Percentiles rank a stretch among this genome's conserved stretches.
These are phyloP conservation scores for Tribolium castaneum DNA, from an alignment of 1,140 invertebrate genomes.

Conservation along the genomic window DNA sequence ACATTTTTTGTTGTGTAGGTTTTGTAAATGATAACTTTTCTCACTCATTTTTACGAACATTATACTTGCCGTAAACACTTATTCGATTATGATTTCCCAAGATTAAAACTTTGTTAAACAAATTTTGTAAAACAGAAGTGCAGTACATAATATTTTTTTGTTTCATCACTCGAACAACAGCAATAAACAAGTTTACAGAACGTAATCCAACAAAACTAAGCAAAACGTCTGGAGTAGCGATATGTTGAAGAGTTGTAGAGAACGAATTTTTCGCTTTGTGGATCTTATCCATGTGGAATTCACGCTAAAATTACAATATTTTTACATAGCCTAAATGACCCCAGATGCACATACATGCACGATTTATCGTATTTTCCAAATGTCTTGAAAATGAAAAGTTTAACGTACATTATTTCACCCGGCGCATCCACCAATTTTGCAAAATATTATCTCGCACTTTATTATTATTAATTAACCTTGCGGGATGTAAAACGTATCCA, in stretches of 20 bases:
- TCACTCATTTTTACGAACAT: too few species aligned
- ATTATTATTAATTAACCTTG: too few species aligned
- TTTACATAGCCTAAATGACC: conserved; percentile 27
- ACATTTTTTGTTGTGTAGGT: too few species aligned
- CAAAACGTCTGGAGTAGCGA: neutral
- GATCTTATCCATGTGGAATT: conserved; percentile 33
- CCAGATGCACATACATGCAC: conserved; percentile 12
- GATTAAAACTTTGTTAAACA: too few species aligned
- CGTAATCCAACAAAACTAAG: neutral
- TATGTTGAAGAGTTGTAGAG: conserved; percentile 21
- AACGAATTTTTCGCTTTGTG: conserved; percentile 20
- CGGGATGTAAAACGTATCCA: too few species aligned
- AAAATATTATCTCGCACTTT: neutral
- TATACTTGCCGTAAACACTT: too few species aligned
- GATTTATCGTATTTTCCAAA: conserved; percentile 9
- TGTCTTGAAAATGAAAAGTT: neutral
- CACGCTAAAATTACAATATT: conserved; percentile 39
- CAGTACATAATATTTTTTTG: neutral
- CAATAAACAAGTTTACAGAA: neutral
- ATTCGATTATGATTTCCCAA: too few species aligned
- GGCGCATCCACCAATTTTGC: neutral
- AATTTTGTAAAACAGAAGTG: too few species aligned
- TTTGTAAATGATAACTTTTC: too few species aligned
- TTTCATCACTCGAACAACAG: neutral
- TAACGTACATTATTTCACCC: neutral